phyloP scores from a whole-genome alignment of 2,888 invertebrate species.

The Leptopterna dolabrata region DNA sequence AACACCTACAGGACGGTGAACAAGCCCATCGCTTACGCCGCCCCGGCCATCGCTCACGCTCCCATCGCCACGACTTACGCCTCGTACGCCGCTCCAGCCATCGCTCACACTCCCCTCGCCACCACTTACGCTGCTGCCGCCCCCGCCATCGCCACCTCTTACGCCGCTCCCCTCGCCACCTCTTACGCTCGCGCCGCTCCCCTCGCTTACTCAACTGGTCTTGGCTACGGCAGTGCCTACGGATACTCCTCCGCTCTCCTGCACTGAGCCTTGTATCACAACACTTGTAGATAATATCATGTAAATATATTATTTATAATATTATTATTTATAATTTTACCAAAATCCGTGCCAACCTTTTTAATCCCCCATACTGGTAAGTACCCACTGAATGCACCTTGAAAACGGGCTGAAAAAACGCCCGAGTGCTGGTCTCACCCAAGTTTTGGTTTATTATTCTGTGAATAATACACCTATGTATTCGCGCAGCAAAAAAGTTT shows the following conservation, averaged over 20 bases:
- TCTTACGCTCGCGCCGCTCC: slow-evolving; percentile 30
- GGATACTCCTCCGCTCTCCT: slow-evolving; percentile 48
- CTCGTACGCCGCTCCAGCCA: slow-evolving; percentile 15
- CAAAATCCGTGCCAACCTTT: too few relatives aligned
- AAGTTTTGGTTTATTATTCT: too few relatives aligned
- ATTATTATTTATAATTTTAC: neutral
- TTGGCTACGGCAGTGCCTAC: slow-evolving; percentile 40
- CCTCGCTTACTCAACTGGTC: slow-evolving; percentile 29
- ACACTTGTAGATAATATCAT: slow-evolving; percentile 29
- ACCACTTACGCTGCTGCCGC: slow-evolving; percentile 14
- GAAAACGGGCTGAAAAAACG: too few relatives aligned
- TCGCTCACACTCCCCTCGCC: slow-evolving; percentile 27
- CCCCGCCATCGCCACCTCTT: neutral
- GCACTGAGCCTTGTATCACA: neutral
- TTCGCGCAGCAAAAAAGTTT: too few relatives aligned
- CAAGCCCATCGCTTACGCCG: slow-evolving; percentile 27
- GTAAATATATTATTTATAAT: slow-evolving; percentile 44
- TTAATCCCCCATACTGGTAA: too few relatives aligned
- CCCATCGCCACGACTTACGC: slow-evolving; percentile 17
- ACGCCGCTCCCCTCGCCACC: neutral
- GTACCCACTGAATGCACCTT: too few relatives aligned
- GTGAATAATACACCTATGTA: too few relatives aligned
- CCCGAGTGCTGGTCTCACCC: too few relatives aligned
- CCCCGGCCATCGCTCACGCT: slow-evolving; percentile 35
- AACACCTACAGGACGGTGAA: slow-evolving; percentile 38